Conservation (phyloP, 2,113 vertebrate species). For the Bufo bufo region DNA sequence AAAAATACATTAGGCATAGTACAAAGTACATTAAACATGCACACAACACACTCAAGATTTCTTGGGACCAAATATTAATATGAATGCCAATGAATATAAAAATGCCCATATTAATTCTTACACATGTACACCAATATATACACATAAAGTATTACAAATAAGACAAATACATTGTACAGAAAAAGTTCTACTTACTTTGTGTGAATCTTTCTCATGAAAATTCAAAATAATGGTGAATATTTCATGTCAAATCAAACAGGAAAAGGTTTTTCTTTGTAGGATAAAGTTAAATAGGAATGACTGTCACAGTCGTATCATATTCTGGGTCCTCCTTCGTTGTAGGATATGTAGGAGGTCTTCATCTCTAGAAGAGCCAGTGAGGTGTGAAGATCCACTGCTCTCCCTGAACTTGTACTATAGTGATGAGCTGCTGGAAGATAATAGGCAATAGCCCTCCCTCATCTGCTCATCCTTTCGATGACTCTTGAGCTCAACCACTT, state of each 20-base stretch:
- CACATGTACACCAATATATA: background rate
- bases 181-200: conserved; percentile 31
- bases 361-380: conserved; percentile 19
- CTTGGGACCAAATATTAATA: background rate
- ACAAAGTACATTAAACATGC: background rate
- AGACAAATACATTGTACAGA: background rate
- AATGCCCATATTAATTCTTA: background rate
- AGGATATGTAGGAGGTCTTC: conserved; percentile 5
- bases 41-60: background rate
- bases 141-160: background rate
- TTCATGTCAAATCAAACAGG: background rate
- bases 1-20: background rate
- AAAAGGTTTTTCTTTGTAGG: background rate
- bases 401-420: conserved; percentile 44
- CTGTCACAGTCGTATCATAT: background rate
- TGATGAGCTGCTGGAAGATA: conserved; percentile 35
- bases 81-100: background rate
- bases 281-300: background rate
- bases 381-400: conserved; percentile 38
- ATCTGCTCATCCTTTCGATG: conserved; percentile 46
- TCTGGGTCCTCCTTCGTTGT: background rate
- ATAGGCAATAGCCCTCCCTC: conserved; percentile 38
- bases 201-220: background rate
- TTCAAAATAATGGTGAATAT: background rate
- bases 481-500: conserved; percentile 39